Evolutionary conservation across 1,140 invertebrate genomes (phyloP), one percentile per base, ranked within the genome.

Genomic region (Cyrtorhinus lividipennis): DNA sequence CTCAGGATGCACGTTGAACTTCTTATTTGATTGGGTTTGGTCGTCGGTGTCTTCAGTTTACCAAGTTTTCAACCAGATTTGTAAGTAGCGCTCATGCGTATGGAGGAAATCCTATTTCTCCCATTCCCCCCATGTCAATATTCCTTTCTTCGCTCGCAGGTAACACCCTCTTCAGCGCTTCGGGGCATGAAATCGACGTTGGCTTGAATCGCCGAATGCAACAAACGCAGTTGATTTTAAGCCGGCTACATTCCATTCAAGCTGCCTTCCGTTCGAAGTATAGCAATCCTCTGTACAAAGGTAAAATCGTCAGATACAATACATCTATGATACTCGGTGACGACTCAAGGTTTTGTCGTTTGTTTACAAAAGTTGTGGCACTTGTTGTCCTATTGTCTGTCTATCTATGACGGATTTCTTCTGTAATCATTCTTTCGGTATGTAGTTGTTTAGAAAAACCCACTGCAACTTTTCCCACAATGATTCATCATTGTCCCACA

Each of bases 11-110:
- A 53, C 48, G 10, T 20, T 53, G 10, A 53, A 53, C 20, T 53
- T 53, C 48, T 20, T 53, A 20, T 53, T 53, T 53, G 48, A 53
- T 10, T 53, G 48, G 48, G 48, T 22, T 12, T 53, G 48, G 48
- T 53, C 48, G 5, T 53, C 48, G 5, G 48, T 53, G 5, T 53
- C 48, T 5, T 10, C 48, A 12, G 48, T 20, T 3, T 53, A 53
- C 48, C 10, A 53, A 53, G 5, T 5, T 20, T 8, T 53, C 8
- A 53, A 12, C 10, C 10, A 20, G 10, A 53, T 20, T 53, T 53
- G 48, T 53, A 53, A 12, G 48, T 53, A 38, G n/a, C n/a, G n/a
- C n/a, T n/a, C n/a, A n/a, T n/a, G n/a, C n/a, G n/a, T n/a, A n/a
- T n/a, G n/a, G n/a, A n/a, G n/a, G n/a, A n/a, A n/a, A n/a, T n/a